Percentiles rank a stretch among this genome's conserved stretches.
Evolutionary conservation across 1,140 invertebrate genomes (phyloP).

Genomic region (Theocolax elegans): DNA sequence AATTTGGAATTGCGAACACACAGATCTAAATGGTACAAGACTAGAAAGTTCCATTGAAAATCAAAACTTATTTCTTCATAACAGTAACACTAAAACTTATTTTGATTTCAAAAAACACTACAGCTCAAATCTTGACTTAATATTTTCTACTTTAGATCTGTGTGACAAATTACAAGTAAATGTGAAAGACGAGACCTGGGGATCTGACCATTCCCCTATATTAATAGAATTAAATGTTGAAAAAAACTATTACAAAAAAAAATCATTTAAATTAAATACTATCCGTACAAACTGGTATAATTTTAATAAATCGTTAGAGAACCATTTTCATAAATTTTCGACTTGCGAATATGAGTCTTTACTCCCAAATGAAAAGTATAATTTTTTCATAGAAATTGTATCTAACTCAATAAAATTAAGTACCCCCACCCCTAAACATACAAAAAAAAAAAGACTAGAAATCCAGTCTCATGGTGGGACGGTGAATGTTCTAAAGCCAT

Average conservation of each 20-base stretch:
- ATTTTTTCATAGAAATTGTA: not conserved
- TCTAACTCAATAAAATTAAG: not conserved
- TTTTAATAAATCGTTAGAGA: too few species aligned
- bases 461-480: slow-evolving; percentile 18
- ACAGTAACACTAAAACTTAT: not conserved
- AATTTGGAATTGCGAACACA: slow-evolving; percentile 13
- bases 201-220: not conserved
- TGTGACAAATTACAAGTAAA: not conserved
- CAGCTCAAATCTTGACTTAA: not conserved
- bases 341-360: not conserved
- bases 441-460: not conserved
- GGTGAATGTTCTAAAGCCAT: not conserved
- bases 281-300: not conserved
- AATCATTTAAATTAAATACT: not conserved
- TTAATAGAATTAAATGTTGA: not conserved
- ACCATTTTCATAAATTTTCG: not conserved
- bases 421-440: not conserved
- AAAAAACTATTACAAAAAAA: not conserved
- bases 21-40: not conserved
- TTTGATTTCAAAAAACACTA: not conserved
- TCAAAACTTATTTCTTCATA: slow-evolving; percentile 6
- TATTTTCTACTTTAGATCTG: not conserved
- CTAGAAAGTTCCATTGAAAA: not conserved
- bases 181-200: not conserved
- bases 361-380: not conserved